Conservation (phyloP, 1,140 invertebrate species). For the Tribolium castaneum region DNA sequence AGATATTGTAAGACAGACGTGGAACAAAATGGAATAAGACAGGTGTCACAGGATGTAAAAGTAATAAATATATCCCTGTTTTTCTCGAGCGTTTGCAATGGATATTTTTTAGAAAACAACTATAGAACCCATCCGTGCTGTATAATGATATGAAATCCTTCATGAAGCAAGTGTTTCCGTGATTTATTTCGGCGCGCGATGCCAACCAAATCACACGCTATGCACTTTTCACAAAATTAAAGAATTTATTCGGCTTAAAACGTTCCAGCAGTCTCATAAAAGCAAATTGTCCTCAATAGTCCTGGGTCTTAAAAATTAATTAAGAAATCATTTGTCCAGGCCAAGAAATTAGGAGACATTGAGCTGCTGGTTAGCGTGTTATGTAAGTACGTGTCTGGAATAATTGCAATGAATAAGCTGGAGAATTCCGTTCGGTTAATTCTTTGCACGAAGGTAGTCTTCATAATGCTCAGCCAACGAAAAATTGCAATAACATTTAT, state of each 20-base stretch:
- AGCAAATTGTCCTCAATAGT: neutral
- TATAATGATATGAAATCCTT: neutral
- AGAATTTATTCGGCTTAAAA: no score
- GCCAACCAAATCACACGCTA: neutral
- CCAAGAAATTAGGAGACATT: neutral
- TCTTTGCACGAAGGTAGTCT: neutral
- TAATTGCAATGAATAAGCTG: neutral
- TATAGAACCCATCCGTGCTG: neutral
- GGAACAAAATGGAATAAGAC: constrained; percentile 8
- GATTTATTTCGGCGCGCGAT: neutral
- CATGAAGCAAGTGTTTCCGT: neutral
- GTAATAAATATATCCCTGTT: constrained; percentile 24
- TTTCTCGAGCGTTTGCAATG: constrained; percentile 3
- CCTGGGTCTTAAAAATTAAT: neutral
- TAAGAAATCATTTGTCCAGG: neutral
- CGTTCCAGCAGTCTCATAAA: no score
- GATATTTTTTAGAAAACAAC: neutral
- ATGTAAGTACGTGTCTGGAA: neutral
- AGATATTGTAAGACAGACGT: neutral
- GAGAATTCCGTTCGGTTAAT: neutral
- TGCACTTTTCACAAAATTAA: neutral
- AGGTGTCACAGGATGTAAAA: constrained; percentile 16
- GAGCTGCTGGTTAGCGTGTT: neutral
- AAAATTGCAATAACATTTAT: constrained; percentile 3
- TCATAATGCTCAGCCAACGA: neutral